These are phyloP conservation scores for Netelia inedita DNA, from an alignment of 2,888 invertebrate species.

Conservation along the genomic window DNA sequence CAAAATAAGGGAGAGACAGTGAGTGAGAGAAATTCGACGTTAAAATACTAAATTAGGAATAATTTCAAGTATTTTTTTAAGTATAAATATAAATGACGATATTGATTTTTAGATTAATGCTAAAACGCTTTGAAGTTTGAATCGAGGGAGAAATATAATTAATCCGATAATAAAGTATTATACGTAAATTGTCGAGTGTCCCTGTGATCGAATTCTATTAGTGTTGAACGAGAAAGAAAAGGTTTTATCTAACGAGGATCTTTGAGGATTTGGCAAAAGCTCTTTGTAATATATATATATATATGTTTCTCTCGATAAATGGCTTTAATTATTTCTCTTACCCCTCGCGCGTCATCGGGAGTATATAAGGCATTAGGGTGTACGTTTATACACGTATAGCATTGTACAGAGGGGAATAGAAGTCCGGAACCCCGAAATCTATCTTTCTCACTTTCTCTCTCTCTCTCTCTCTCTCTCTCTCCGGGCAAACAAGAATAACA, in stretches of 20 bases:
- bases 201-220: too few species aligned
- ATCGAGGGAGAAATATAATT: not conserved
- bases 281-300: constrained; percentile 58
- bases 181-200: not conserved
- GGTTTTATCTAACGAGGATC: constrained; percentile 8
- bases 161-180: not conserved
- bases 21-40: not conserved
- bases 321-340: constrained; percentile 78
- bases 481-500: constrained; percentile 75
- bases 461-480: constrained; percentile 58
- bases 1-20: not conserved
- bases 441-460: constrained; percentile 56
- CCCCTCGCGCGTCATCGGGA: constrained; percentile 48
- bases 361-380: constrained; percentile 7
- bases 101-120: not conserved
- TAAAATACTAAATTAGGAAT: not conserved
- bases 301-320: constrained; percentile 74
- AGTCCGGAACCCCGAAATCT: constrained; percentile 71
- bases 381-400: constrained; percentile 6
- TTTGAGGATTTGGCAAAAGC: constrained; percentile 22
- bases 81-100: not conserved
- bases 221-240: not conserved
- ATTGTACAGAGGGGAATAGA: constrained; percentile 18
- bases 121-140: not conserved
- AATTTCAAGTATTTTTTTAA: not conserved